Base-by-base conservation (phyloP, 2,888 invertebrate species). In the Apocheima hispidaria region DNA sequence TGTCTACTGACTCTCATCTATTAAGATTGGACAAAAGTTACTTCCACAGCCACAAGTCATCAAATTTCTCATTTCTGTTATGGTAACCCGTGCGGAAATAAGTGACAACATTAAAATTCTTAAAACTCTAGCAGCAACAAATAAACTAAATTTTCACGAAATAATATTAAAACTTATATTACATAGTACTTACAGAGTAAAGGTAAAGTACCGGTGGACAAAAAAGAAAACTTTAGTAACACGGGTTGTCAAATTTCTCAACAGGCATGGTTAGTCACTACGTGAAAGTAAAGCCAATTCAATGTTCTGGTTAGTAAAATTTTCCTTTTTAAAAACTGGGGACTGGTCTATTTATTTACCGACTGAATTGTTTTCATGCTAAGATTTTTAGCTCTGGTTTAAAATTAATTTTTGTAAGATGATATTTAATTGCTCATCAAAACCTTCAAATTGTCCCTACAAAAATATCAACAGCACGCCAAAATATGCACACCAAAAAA, bases 171-270 rank as follows among this genome's bases (percentile, higher is more conserved):
- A 79, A 79, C 77, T 77, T 81, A 81, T 85, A 85, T 84, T 84
- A 87, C 85, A 81, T 86, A 86, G 87, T 89, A 86, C 85, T 86
- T 87, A 90, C 90, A 88, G 84, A 82, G 82, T 86, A 86, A 75
- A 80, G 74, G 77, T 78, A 78, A 81, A 76, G 82, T 84, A 81
- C 80, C 81, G 80, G 84, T 71, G 77, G 76, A 83, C 82, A 84
- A 82, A 85, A 84, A 88, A 87, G 83, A 86, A 83, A 86, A 83
- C 74, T 84, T 86, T 84, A 87, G 76, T 86, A 86, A 84, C 83
- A 87, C 78, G 76, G 66, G 78, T 79, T 69, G 72, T 71, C 71
- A 73, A 84, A 86, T 84, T 82, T 85, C 81, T 85, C 81, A 83
- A 83, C 72, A 83, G 82, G 83, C 81, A 84, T 75, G 78, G 72